phyloP scores from a whole-genome alignment of 1,140 invertebrate species.

The Diabrotica virgifera region DNA sequence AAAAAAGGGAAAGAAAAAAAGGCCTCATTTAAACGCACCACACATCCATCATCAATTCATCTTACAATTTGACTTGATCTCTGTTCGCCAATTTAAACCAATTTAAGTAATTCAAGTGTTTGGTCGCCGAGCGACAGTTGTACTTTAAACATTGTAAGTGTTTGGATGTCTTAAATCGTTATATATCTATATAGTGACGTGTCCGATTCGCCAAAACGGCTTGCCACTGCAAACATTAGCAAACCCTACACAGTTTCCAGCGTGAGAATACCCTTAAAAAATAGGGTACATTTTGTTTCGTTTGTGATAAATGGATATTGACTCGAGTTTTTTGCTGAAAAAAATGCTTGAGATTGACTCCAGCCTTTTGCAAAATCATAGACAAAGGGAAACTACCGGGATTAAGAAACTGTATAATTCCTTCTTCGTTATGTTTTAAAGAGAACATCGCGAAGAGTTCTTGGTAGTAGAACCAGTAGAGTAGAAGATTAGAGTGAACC shows the following conservation, averaged over 20 bases:
- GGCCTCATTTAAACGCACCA: constrained; percentile 26
- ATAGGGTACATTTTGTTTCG: constrained; percentile 28
- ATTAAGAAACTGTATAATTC: constrained; percentile 82
- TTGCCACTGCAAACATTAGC: neutral
- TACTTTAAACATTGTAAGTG: neutral
- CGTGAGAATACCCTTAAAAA: constrained; percentile 21
- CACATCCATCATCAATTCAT: neutral
- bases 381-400: constrained; percentile 74
- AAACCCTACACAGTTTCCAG: neutral
- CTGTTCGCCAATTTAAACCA: constrained; percentile 36
- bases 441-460: constrained; percentile 8
- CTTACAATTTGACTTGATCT: constrained; percentile 2
- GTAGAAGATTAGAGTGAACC: neutral
- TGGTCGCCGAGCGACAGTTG: constrained; percentile 17
- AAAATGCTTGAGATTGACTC: constrained; percentile 63
- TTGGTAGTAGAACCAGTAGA: neutral
- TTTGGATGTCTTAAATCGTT: neutral
- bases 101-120: constrained; percentile 38
- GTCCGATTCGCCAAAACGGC: constrained; percentile 42
- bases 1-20: constrained; percentile 38
- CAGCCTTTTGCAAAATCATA: constrained; percentile 71
- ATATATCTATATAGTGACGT: neutral
- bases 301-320: constrained; percentile 45
- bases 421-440: constrained; percentile 79
- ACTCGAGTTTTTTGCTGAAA: constrained; percentile 41